These are phyloP conservation scores for Andinoacara biseriatus DNA, from an alignment of 2,113 vertebrate species.

Conservation along the genomic window DNA sequence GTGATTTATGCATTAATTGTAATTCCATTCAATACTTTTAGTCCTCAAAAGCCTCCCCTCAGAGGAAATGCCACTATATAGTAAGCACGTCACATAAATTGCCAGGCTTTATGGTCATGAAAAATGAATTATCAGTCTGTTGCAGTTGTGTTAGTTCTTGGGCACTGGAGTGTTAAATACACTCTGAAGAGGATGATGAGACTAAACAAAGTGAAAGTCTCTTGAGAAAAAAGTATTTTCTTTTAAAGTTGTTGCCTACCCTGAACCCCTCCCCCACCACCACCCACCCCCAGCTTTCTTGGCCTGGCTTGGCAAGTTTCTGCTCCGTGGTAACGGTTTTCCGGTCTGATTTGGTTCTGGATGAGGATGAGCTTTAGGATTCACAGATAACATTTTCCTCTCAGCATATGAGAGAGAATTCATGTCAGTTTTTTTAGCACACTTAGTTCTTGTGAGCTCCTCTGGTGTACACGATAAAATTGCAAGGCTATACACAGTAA, in stretches of 20 bases:
- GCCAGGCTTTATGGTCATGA: slow-evolving; percentile 55
- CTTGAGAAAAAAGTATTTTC: slow-evolving; percentile 26
- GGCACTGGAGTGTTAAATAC: slow-evolving; percentile 56
- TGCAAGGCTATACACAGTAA: slow-evolving; percentile 29
- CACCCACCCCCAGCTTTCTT: slow-evolving; percentile 9
- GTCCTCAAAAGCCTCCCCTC: slow-evolving; percentile 32
- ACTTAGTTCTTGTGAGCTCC: slow-evolving; percentile 50
- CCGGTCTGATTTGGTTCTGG: slow-evolving; percentile 52
- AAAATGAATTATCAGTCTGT: slow-evolving; percentile 66
- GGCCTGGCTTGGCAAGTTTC: slow-evolving; percentile 11
- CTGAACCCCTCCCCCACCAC: neutral
- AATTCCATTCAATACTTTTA: slow-evolving; percentile 42
- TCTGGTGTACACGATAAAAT: slow-evolving; percentile 54
- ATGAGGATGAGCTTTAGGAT: slow-evolving; percentile 47
- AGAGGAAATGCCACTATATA: slow-evolving; percentile 36
- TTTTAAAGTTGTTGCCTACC: slow-evolving; percentile 44
- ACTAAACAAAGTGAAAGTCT: slow-evolving; percentile 45
- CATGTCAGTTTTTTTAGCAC: slow-evolving; percentile 49
- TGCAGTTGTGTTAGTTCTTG: slow-evolving; percentile 52
- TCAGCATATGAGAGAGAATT: slow-evolving; percentile 35
- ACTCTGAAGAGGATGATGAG: slow-evolving; percentile 50
- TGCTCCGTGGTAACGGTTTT: slow-evolving; percentile 35
- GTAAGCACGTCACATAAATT: slow-evolving; percentile 52
- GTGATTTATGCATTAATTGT: slow-evolving; percentile 57
- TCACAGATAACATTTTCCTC: slow-evolving; percentile 54